A percentile compares a stretch with the other conserved stretches of the same genome.
Evolutionary conservation across 2,113 vertebrate species (phyloP).

Genomic region (Silurus asotus): DNA sequence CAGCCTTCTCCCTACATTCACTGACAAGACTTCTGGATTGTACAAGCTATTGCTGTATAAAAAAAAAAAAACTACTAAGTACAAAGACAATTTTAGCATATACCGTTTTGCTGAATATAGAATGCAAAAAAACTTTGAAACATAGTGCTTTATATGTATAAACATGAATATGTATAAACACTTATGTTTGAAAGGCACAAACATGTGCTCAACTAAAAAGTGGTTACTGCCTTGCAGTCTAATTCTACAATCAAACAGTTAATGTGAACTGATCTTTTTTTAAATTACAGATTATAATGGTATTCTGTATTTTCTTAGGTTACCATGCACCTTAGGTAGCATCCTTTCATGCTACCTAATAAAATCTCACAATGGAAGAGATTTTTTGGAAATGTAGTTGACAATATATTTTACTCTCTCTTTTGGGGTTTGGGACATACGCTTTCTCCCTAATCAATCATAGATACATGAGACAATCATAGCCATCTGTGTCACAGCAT

Average conservation of each 20-base stretch:
- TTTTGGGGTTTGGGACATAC: neutral
- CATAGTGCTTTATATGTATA: no score
- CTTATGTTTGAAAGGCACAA: neutral
- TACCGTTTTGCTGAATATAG: neutral
- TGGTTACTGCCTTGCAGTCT: neutral
- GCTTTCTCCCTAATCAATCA: neutral
- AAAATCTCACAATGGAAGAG: neutral
- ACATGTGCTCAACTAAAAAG: neutral
- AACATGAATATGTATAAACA: neutral
- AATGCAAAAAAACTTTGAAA: neutral
- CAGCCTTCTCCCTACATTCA: neutral
- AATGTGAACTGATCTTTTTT: neutral
- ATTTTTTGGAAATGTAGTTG: neutral
- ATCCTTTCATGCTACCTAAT: neutral
- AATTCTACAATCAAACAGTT: neutral
- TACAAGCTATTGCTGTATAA: neutral
- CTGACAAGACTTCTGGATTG: neutral
- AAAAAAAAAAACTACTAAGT: neutral
- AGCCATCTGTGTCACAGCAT: neutral
- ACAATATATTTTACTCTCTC: neutral
- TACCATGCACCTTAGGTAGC: no score
- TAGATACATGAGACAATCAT: neutral
- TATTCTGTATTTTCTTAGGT: neutral
- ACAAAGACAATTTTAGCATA: neutral
- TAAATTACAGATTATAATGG: neutral